These are phyloP conservation scores for Labeo calbasu DNA, from an alignment of 2,797 vertebrate species.

Conservation along the genomic window DNA sequence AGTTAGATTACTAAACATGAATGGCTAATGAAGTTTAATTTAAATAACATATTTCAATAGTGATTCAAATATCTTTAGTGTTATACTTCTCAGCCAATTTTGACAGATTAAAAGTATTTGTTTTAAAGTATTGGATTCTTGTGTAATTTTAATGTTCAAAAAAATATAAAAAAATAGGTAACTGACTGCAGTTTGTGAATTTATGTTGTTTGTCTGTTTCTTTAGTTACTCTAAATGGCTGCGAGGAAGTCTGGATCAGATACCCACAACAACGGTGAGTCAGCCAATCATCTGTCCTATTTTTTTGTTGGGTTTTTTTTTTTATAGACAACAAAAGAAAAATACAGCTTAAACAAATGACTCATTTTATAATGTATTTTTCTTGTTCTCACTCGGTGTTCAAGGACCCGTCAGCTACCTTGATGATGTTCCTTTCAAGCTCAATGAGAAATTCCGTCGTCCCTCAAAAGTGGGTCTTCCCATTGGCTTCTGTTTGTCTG, in stretches of 20 bases:
- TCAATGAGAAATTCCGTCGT: conserved; percentile 93
- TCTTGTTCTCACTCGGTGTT: not conserved
- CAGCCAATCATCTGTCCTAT: not conserved
- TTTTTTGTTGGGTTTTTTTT: not conserved
- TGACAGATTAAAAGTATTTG: not conserved
- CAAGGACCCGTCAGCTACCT: conserved; percentile 94
- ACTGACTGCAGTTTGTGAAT: not conserved
- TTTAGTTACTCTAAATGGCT: conserved; percentile 97
- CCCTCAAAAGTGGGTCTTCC: conserved; percentile 95
- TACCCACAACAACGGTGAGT: conserved; percentile 89
- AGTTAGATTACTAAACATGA: not conserved
- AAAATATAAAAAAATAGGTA: not conserved
- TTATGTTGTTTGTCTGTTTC: conserved; percentile 57
- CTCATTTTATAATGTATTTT: not conserved
- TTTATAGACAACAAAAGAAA: not conserved
- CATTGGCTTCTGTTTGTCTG: conserved; percentile 89
- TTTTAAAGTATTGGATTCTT: not conserved
- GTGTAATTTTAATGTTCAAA: not conserved
- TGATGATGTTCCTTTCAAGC: conserved; percentile 97
- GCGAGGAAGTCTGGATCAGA: conserved; percentile 95
- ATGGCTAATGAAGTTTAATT: not conserved
- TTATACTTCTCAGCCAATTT: not conserved
- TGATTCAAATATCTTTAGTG: not conserved
- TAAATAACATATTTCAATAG: not conserved
- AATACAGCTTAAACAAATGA: not conserved